Base-by-base conservation (phyloP, 2,888 invertebrate genomes). In the Orchestes rusci region DNA sequence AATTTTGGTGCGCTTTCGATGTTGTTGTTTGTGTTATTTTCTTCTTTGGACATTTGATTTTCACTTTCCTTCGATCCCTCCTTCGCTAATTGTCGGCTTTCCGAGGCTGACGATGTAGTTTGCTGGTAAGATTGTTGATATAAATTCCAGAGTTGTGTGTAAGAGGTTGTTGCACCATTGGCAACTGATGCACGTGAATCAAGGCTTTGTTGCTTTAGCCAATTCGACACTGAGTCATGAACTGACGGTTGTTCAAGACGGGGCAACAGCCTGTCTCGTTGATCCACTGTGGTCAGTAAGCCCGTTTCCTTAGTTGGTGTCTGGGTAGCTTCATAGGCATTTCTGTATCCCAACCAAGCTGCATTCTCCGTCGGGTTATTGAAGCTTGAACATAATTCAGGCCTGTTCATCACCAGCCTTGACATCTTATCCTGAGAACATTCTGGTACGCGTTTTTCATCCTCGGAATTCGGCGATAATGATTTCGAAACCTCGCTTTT, bases 131-230 rank as follows among this genome's bases (percentile, higher is more conserved):
- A 30, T 1, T 36, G 62, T 66, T 85, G 84, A 67, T 84, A 85
- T 76, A 82, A 84, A 59, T 82, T 80, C 81, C 81, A 82, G 56
- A 84, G 77, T 82, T 82, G 83, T 54, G 51, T 15, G 54, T 41
- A 36, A 2, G 41, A 33, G 10, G 32, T 43, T n/a, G 46, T 47
- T 23, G 16, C 43, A n/a, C 41, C 23, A 5, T 10, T 10, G 7
- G 30, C 12, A 5, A 13, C 4, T n/a, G 8, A 16, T 5, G 10
- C 20, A 5, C n/a, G n/a, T n/a, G n/a, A n/a, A 16, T 2, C n/a
- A 2, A 80, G 75, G 52, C 84, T 84, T 59, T 84, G 84, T n/a
- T 82, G 80, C 55, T 82, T 80, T 4, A 86, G 65, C 86, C 86
- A 86, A 58, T 80, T 79, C 72, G 81, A 79, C 2, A 86, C 68